Percentiles rank a stretch among this genome's conserved stretches.
Evolutionary conservation across 2,797 vertebrate genomes (phyloP).

Genomic region (Pagetopsis macropterus): DNA sequence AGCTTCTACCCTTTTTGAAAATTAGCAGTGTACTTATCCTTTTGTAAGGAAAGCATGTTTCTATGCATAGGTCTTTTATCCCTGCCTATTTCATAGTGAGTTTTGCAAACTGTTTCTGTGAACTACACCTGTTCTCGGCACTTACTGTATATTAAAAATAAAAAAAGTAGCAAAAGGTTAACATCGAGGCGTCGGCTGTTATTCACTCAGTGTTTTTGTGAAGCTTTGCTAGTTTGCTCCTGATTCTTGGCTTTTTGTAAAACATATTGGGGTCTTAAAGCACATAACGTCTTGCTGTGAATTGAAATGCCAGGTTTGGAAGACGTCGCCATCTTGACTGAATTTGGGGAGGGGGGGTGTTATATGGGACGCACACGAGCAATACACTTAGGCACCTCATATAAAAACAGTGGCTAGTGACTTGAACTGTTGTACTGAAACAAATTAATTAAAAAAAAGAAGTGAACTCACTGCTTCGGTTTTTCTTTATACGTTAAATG

Average conservation of each 20-base stretch:
- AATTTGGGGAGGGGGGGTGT: conserved; percentile 34
- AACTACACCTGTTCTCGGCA: conserved; percentile 67
- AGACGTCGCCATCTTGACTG: conserved; percentile 50
- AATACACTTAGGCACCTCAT: conserved; percentile 71
- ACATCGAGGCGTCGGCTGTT: conserved; percentile 55
- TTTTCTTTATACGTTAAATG: background rate
- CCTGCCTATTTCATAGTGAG: conserved; percentile 72
- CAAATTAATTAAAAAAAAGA: conserved; percentile 43
- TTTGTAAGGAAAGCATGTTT: conserved; percentile 75
- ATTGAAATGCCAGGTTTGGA: conserved; percentile 52
- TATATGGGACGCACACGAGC: conserved; percentile 68
- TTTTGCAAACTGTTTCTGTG: conserved; percentile 68
- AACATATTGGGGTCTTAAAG: conserved; percentile 60
- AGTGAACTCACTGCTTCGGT: conserved; percentile 14
- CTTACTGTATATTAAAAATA: conserved; percentile 63
- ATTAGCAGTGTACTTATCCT: conserved; percentile 60
- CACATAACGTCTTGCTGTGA: conserved; percentile 69
- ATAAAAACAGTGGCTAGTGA: conserved; percentile 71
- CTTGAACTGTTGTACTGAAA: conserved; percentile 79
- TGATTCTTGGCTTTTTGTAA: conserved; percentile 64
- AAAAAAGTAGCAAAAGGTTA: conserved; percentile 67
- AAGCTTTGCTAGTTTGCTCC: conserved; percentile 60
- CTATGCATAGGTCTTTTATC: conserved; percentile 72
- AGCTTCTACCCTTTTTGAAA: conserved; percentile 65
- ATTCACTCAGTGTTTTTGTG: conserved; percentile 54